Conservation (phyloP, 2,113 vertebrate species). For the Typhlomys cinereus region DNA sequence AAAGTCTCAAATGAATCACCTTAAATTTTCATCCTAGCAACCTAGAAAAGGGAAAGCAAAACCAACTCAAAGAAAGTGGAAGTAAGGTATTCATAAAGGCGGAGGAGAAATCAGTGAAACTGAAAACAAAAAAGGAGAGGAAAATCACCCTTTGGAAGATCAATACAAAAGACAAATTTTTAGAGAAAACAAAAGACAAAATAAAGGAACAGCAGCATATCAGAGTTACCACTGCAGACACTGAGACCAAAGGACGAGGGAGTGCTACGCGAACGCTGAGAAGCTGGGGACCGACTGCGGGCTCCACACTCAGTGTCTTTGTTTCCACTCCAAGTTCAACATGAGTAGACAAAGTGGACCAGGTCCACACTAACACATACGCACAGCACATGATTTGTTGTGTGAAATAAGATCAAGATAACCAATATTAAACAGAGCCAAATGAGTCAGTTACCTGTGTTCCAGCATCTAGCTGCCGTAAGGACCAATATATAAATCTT, state of each 20-base stretch:
- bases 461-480: conserved; percentile 88
- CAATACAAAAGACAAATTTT: not conserved
- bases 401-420: not conserved
- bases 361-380: not conserved
- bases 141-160: not conserved
- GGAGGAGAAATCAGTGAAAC: not conserved
- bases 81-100: not conserved
- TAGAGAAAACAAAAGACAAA: not conserved
- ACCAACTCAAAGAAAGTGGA: not conserved
- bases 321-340: not conserved
- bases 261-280: not conserved
- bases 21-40: not conserved
- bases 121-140: not conserved
- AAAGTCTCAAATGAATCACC: not conserved
- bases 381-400: not conserved
- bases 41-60: not conserved
- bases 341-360: not conserved
- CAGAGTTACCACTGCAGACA: not conserved
- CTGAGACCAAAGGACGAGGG: not conserved
- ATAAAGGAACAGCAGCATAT: not conserved
- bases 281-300: not conserved
- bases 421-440: not conserved
- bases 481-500: conserved; percentile 89
- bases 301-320: not conserved
- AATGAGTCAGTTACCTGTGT: conserved; percentile 84